Evolutionary conservation across 2,888 invertebrate species (phyloP), one percentile per base, ranked within the genome.

Genomic region (Ptycholaimellus sp.): DNA sequence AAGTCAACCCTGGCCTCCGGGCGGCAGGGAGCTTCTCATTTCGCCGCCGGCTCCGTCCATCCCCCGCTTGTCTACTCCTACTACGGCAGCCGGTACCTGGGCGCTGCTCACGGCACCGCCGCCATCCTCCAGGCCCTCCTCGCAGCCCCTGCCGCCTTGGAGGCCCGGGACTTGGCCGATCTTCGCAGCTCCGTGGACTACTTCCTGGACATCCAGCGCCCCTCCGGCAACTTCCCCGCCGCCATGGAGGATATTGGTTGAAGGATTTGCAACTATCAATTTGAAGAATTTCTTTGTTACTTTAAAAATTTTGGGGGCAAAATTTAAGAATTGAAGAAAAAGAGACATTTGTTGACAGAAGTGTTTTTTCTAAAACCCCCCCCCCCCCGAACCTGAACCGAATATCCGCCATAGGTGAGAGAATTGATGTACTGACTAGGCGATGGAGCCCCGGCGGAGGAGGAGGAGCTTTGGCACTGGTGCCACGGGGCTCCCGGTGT

Each of bases 61-160:
- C n/a, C 51, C 37, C 76, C 79, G 1, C 62, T 83, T 29, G 70
- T 77, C 68, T 85, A 74, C 63, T 67, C 72, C 50, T 85, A 82
- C 81, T 81, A 83, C 61, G 73, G 72, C 28, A 75, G 73, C 55
- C 68, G 73, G 53, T 85, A 85, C 56, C 62, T 79, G 35, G 83
- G 85, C 16, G 82, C 76, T 30, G 83, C 83, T 33, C 83, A 85
- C 65, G 83, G 83, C 17, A 61, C 78, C 45, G 71, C 74, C 42
- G 83, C 83, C 5, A 82, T 87, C 52, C 59, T 81, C 17, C 78
- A 74, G 54, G 64, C 76, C 42, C 60, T 85, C n/a, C 60, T 83
- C 45, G 73, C 76, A 68, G 44, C 25, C 17, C 20, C 13, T 19
- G 25, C 14, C n/a, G 11, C 6, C 6, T 14, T 36, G 28, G 30